Evolutionary conservation across 2,888 invertebrate species (phyloP), one percentile per base, ranked within the genome.

Genomic region (Oconnorella tubifera): DNA sequence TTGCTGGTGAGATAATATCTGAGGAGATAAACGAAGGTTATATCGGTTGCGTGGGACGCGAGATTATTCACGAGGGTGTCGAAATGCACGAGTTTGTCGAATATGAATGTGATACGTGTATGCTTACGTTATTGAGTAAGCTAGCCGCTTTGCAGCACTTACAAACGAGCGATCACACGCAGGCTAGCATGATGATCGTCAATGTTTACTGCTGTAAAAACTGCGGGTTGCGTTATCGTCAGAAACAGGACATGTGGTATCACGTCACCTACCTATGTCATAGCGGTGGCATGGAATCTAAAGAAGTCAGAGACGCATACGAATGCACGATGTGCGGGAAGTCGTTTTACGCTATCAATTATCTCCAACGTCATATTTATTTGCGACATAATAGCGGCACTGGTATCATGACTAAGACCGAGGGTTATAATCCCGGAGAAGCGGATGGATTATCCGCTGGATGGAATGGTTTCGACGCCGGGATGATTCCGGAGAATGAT

Each of bases 261-360:
- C 64, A 64, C 61, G 28, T 28, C 32, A 48, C 23, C 29, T 64
- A 61, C 31, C 25, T 50, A 29, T 64, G 64, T 33, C 33, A 40
- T 28, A 32, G 19, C 33, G 19, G 33, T 10, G 53, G 3, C 1
- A n/a, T n/a, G n/a, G n/a, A n/a, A n/a, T n/a, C n/a, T n/a, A n/a
- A n/a, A n/a, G n/a, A n/a, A n/a, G n/a, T n/a, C n/a, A n/a, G n/a
- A n/a, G 62, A 48, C 3, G 33, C 56, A 27, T 61, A 61, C 56
- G 27, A 55, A 29, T 64, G 64, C 56, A 51, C 53, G 56, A 28
- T 64, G n/a, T 64, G 64, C 32, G 32, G 55, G 27, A 64, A 64
- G 50, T 51, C 49, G 25, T 64, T 64, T 50, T 50, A 51, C 28
- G 58, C 64, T 3, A 51, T 32, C 2, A 55, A 51, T 29, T 64